A percentile compares a stretch with the other conserved stretches of the same genome.
Evolutionary conservation across 2,113 vertebrate genomes (phyloP).

Genomic region (Albula goreensis): DNA sequence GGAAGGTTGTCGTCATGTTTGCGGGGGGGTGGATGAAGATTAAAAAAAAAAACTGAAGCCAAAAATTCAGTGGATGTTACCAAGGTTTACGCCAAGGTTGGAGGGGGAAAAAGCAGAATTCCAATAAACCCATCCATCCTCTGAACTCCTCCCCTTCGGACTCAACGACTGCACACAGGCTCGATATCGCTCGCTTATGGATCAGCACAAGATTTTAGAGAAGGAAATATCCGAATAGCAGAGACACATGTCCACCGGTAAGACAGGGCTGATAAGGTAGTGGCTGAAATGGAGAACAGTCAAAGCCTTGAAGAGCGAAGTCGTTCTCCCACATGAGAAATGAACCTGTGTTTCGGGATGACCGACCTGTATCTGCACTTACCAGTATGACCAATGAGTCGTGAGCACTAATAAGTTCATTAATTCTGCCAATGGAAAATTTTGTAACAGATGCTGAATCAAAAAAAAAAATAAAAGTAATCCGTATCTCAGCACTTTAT

Average conservation of each 20-base stretch:
- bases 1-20: not conserved
- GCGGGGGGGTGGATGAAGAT: not conserved
- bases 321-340: not conserved
- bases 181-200: not conserved
- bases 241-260: too few relatives aligned
- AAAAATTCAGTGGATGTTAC: slow-evolving; percentile 2
- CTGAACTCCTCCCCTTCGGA: not conserved
- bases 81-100: not conserved
- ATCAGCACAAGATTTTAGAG: not conserved
- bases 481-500: not conserved
- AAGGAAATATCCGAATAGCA: too few relatives aligned
- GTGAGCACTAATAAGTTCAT: not conserved
- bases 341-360: not conserved
- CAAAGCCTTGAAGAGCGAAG: not conserved
- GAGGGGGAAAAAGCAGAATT: not conserved
- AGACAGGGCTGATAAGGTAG: too few relatives aligned
- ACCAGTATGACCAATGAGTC: not conserved
- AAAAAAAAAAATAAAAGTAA: not conserved
- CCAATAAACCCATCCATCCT: not conserved
- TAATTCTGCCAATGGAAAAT: not conserved
- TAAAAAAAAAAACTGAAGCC: not conserved
- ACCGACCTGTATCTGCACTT: not conserved
- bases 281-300: not conserved
- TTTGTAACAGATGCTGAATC: not conserved
- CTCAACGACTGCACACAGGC: not conserved